Percentiles rank a stretch among this genome's conserved stretches.
Conservation (phyloP, 2,113 vertebrate genomes). For the Corynorhinus townsendii region DNA sequence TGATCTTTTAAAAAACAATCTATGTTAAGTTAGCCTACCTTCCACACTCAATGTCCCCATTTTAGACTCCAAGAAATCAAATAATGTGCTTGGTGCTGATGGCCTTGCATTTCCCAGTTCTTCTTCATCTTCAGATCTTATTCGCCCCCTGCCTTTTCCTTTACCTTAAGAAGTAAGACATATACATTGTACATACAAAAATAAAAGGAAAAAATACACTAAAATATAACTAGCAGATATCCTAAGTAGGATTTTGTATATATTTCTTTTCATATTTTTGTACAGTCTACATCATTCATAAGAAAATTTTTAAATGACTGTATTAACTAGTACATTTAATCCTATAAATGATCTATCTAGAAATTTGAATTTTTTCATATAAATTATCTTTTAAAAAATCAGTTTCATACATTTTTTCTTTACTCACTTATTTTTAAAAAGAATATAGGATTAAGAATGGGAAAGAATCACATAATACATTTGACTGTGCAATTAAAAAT, state of each 20-base stretch:
- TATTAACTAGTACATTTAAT: not conserved
- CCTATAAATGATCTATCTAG: not conserved
- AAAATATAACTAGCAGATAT: not conserved
- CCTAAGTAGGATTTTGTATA: not conserved
- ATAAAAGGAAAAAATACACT: not conserved
- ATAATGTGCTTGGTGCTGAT: conserved; percentile 95
- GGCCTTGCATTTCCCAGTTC: conserved; percentile 90
- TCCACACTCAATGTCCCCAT: conserved; percentile 93
- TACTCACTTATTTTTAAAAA: not conserved
- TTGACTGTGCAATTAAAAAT: not conserved
- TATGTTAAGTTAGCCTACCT: conserved; percentile 79
- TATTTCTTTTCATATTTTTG: conserved; percentile 21
- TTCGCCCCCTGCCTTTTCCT: conserved; percentile 90
- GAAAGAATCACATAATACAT: not conserved
- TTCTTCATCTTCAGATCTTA: conserved; percentile 90
- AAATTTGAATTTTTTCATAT: conserved; percentile 10
- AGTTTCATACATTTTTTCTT: not conserved
- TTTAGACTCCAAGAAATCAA: conserved; percentile 97
- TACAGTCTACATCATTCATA: not conserved
- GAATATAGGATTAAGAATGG: not conserved
- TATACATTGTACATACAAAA: not conserved
- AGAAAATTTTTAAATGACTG: not conserved
- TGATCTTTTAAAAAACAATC: not conserved
- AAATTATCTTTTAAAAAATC: conserved; percentile 9
- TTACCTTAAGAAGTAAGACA: conserved; percentile 78